These are phyloP conservation scores for Cheilosia scutellata DNA, from an alignment of 2,888 invertebrate species.

Conservation along the genomic window DNA sequence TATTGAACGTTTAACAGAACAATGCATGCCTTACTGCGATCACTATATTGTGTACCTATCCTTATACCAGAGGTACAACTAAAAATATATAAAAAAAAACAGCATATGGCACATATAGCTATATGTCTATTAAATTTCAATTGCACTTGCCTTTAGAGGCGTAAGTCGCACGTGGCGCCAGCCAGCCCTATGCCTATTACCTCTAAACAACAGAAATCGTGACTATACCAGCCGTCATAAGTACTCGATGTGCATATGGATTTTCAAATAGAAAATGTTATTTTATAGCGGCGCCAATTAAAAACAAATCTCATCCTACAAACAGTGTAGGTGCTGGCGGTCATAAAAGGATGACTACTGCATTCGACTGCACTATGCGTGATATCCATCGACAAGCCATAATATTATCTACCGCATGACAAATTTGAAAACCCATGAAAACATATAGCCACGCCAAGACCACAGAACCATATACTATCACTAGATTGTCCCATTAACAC, in stretches of 20 bases:
- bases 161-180: slow-evolving; percentile 17
- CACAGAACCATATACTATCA: neutral
- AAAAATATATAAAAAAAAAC: too few relatives aligned
- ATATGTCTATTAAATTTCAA: slow-evolving; percentile 3
- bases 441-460: neutral
- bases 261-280: slow-evolving; percentile 41
- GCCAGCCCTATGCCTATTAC: too few relatives aligned
- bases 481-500: slow-evolving; percentile 60
- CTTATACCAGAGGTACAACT: too few relatives aligned
- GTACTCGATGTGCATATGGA: slow-evolving; percentile 40
- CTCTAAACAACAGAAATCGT: slow-evolving; percentile 26
- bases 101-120: neutral
- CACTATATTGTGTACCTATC: too few relatives aligned
- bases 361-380: neutral
- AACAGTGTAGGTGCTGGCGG: slow-evolving; percentile 1
- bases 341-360: slow-evolving; percentile 47
- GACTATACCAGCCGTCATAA: slow-evolving; percentile 54
- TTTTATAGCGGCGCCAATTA: slow-evolving; percentile 67
- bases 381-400: slow-evolving; percentile 1
- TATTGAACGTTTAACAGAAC: too few relatives aligned
- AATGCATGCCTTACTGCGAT: too few relatives aligned
- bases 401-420: neutral
- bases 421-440: slow-evolving; percentile 58
- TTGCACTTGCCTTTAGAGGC: neutral
- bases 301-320: slow-evolving; percentile 38